These are phyloP conservation scores for Gorsachius magnificus DNA, from an alignment of 2,797 vertebrate species.

Conservation along the genomic window DNA sequence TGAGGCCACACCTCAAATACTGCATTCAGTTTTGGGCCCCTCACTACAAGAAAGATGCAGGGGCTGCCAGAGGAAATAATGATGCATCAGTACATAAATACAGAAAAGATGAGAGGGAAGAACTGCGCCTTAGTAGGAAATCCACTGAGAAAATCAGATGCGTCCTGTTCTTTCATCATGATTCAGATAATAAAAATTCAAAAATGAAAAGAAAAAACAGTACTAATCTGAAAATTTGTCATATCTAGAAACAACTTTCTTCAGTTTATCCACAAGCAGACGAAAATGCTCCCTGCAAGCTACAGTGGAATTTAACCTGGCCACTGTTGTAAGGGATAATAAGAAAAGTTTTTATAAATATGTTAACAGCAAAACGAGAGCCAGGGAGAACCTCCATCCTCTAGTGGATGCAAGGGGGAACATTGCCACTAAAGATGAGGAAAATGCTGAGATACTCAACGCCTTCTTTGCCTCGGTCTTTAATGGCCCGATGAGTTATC, in stretches of 20 bases:
- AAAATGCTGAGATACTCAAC: too few relatives aligned
- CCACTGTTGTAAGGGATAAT: too few relatives aligned
- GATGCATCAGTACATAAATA: background rate
- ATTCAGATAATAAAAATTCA: background rate
- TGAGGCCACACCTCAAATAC: too few relatives aligned
- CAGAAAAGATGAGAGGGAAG: background rate
- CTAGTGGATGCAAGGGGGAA: too few relatives aligned
- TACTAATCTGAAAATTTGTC: background rate
- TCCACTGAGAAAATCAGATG: background rate
- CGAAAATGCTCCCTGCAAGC: background rate
- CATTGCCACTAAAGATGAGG: too few relatives aligned
- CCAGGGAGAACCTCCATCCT: too few relatives aligned
- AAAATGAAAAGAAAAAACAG: background rate
- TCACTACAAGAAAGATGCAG: slow-evolving; percentile 41
- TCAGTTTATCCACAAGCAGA: background rate
- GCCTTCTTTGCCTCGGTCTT: too few relatives aligned
- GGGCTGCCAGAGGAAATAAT: slow-evolving; percentile 76
- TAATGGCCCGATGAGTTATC: too few relatives aligned
- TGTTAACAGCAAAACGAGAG: too few relatives aligned
- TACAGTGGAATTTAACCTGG: too few relatives aligned
- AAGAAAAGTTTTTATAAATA: too few relatives aligned
- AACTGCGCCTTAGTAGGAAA: background rate
- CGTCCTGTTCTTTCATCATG: background rate
- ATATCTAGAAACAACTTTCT: background rate
- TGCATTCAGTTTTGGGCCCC: too few relatives aligned